Evolutionary conservation across 2,888 invertebrate genomes (phyloP).

Genomic region (Eristalis pertinax): DNA sequence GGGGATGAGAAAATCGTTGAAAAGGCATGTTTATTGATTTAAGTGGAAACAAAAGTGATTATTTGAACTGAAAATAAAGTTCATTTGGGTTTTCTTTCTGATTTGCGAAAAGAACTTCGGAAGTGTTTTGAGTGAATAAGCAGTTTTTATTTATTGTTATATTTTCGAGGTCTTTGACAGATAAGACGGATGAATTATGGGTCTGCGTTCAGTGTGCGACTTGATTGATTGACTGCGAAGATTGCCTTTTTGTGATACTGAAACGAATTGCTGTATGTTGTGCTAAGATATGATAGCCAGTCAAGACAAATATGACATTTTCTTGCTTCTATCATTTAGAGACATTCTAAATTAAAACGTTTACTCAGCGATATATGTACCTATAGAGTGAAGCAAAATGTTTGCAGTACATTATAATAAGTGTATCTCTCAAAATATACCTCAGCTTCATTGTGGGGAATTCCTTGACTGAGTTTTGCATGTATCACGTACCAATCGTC

Average conservation of each 20-base stretch:
- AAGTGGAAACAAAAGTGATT: conserved; percentile 13
- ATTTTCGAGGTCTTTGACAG: neutral
- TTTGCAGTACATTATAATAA: too few species aligned
- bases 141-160: neutral
- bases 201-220: neutral
- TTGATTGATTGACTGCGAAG: neutral
- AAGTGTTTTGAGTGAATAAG: neutral
- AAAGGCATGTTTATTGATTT: conserved; percentile 43
- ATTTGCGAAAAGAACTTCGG: neutral
- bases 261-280: neutral
- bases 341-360: too few species aligned
- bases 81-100: neutral
- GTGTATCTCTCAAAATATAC: too few species aligned
- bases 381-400: too few species aligned
- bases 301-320: neutral
- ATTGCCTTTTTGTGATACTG: neutral
- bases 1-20: conserved; percentile 41
- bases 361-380: too few species aligned
- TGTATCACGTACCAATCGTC: too few species aligned
- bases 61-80: conserved; percentile 3
- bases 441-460: too few species aligned
- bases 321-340: too few species aligned
- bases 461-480: too few species aligned
- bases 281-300: neutral
- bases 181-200: neutral